These are phyloP conservation scores for Sebastolobus alascanus DNA, from an alignment of 2,797 vertebrate species.

Conservation along the genomic window DNA sequence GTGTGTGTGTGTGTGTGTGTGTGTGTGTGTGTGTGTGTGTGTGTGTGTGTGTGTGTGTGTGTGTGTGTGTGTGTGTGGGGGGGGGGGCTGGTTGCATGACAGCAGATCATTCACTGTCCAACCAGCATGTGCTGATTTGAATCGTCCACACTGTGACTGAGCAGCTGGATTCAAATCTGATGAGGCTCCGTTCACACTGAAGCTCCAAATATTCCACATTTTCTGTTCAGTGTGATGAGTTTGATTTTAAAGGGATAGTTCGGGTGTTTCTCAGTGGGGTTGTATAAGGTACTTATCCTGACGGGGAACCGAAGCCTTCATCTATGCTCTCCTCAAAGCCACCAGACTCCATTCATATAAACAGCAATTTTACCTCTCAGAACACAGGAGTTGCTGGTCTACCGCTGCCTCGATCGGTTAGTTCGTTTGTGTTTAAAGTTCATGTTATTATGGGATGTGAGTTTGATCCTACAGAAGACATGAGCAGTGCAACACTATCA, in stretches of 20 bases:
- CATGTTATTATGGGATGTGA: background rate
- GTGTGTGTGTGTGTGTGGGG: no score
- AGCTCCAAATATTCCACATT: background rate
- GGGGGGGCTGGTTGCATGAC: background rate
- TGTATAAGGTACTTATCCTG: background rate
- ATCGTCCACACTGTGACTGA: constrained; percentile 18
- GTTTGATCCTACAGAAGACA: background rate
- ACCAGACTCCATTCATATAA: no score
- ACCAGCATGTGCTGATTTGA: constrained; percentile 30
- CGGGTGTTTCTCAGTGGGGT: background rate
- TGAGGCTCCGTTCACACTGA: constrained; percentile 48
- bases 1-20: no score
- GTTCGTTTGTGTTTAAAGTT: no score
- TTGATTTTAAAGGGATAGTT: no score
- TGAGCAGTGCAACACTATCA: background rate
- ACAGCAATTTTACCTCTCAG: no score
- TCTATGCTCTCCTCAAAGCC: no score
- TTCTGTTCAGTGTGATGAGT: background rate
- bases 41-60: no score
- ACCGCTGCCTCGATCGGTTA: no score
- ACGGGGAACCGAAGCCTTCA: no score
- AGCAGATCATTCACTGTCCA: constrained; percentile 2
- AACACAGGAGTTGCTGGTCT: no score
- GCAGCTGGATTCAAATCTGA: constrained; percentile 61
- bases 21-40: no score